Evolutionary conservation across 2,113 vertebrate genomes (phyloP).

Genomic region (Morone saxatilis): DNA sequence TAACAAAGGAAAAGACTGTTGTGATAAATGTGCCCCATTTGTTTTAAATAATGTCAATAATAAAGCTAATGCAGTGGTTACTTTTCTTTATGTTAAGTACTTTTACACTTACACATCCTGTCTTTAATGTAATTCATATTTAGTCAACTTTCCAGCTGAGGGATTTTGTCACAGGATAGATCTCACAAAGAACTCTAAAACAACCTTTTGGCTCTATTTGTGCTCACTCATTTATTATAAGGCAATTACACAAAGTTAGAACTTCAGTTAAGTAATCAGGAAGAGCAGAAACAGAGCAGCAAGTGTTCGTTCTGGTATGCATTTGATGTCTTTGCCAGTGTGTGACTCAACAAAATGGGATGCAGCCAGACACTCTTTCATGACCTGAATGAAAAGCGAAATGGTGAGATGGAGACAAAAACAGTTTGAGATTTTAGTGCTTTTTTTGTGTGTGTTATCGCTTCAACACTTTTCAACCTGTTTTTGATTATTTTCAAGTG

Average conservation of each 20-base stretch:
- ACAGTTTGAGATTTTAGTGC: not conserved
- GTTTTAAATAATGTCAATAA: too few relatives aligned
- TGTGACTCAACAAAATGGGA: constrained; percentile 54
- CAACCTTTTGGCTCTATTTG: constrained; percentile 23
- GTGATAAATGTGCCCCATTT: not conserved
- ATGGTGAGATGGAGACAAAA: constrained; percentile 9
- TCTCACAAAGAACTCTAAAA: constrained; percentile 31
- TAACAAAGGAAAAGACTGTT: not conserved
- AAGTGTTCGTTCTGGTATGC: constrained; percentile 60
- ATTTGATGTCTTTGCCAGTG: constrained; percentile 61
- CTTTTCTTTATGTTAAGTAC: constrained; percentile 24
- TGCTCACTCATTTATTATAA: constrained; percentile 30
- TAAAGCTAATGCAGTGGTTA: not conserved
- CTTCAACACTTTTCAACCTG: not conserved
- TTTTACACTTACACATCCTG: constrained; percentile 54
- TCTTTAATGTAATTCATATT: constrained; percentile 51
- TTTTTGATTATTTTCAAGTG: not conserved
- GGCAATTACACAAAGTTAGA: constrained; percentile 44
- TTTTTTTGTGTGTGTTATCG: not conserved
- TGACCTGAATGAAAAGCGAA: constrained; percentile 29
- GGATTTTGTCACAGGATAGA: constrained; percentile 26
- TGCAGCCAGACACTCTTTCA: constrained; percentile 42
- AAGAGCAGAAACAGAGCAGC: constrained; percentile 47
- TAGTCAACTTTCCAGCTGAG: constrained; percentile 24
- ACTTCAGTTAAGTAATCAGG: constrained; percentile 28